Percentiles rank a stretch among this genome's conserved stretches.
These are phyloP conservation scores for Drosophila pseudoobscura DNA, from an alignment of 1,140 invertebrate genomes.

Conservation along the genomic window DNA sequence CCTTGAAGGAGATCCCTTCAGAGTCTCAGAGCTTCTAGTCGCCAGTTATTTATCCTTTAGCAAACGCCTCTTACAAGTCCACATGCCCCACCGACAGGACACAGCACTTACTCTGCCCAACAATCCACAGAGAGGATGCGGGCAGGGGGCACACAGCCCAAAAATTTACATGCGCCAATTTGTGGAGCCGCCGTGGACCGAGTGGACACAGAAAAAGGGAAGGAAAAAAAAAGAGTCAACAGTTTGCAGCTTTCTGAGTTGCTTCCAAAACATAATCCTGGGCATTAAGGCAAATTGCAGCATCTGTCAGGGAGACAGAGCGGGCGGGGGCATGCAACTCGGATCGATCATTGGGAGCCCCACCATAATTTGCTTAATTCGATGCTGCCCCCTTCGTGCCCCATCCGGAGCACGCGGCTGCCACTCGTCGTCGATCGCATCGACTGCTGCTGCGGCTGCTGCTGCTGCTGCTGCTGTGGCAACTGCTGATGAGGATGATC, in stretches of 20 bases:
- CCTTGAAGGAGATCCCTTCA: too few species aligned
- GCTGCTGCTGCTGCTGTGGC: conserved; percentile 13
- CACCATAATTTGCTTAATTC: conserved; percentile 79
- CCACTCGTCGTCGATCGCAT: conserved; percentile 67
- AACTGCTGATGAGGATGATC: conserved; percentile 63
- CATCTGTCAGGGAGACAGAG: conserved; percentile 34
- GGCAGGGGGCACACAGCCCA: conserved; percentile 1
- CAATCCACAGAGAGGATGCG: too few species aligned
- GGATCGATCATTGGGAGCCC: conserved; percentile 48
- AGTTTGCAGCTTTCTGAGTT: conserved; percentile 64
- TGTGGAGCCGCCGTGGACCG: conserved; percentile 48
- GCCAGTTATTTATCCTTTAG: too few species aligned
- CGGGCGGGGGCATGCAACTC: conserved; percentile 6
- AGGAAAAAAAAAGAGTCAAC: conserved; percentile 65
- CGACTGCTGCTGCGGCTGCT: not conserved
- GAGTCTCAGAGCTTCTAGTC: too few species aligned
- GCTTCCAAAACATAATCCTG: conserved; percentile 66
- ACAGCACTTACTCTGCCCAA: not conserved
- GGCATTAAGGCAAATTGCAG: conserved; percentile 78
- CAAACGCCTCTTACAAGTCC: conserved; percentile 6
- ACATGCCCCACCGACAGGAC: conserved; percentile 31
- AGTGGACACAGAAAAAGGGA: conserved; percentile 40
- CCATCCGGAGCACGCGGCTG: conserved; percentile 65
- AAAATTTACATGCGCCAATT: conserved; percentile 76
- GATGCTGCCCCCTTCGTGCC: conserved; percentile 52